These are phyloP conservation scores for Neotoxoptera formosana DNA, from an alignment of 1,140 invertebrate species.

Conservation along the genomic window DNA sequence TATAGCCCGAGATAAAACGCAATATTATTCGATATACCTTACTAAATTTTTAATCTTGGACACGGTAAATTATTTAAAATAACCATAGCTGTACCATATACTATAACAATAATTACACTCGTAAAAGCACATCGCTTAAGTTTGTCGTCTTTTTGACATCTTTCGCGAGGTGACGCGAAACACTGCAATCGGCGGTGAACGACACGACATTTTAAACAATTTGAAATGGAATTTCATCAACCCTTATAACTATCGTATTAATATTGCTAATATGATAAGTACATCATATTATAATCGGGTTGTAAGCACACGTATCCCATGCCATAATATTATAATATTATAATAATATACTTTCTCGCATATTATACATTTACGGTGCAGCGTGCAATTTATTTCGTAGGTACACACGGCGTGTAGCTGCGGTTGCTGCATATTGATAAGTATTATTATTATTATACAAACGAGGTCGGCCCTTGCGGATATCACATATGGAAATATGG, in stretches of 20 bases:
- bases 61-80: not conserved
- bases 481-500: not conserved
- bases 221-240: not conserved
- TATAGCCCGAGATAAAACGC: not conserved
- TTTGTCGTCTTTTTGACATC: not conserved
- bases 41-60: not conserved
- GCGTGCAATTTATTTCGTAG: not conserved
- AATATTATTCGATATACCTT: not conserved
- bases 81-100: not conserved
- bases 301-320: not conserved
- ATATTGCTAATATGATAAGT: not conserved
- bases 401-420: not conserved
- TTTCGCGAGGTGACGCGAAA: not conserved
- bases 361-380: not conserved
- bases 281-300: not conserved
- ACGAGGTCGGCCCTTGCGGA: not conserved
- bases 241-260: not conserved
- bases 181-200: not conserved
- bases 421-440: not conserved
- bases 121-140: not conserved
- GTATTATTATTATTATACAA: conserved; percentile 10
- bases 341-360: not conserved
- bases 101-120: too few species aligned
- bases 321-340: too few species aligned
- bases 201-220: not conserved